Evolutionary conservation across 1,140 invertebrate species (phyloP).

Genomic region (Drosophila erecta): DNA sequence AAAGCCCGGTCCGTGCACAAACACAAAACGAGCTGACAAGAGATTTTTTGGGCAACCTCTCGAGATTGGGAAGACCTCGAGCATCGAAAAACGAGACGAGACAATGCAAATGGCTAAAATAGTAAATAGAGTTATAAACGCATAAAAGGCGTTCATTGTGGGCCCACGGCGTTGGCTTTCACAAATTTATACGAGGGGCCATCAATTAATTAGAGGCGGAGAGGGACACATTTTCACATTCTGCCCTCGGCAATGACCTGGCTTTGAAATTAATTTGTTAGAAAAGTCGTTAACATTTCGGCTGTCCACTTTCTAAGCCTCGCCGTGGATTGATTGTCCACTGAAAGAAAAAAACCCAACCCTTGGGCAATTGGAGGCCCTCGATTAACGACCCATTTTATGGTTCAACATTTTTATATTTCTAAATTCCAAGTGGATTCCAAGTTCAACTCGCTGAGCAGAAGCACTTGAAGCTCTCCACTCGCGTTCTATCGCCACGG

Average conservation of each 20-base stretch:
- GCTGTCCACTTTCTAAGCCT: conserved; percentile 62
- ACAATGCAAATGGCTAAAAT: conserved; percentile 56
- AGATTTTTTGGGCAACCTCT: conserved; percentile 33
- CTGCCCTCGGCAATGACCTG: conserved; percentile 13
- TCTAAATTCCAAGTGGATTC: conserved; percentile 9
- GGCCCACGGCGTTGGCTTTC: conserved; percentile 70
- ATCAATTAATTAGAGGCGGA: conserved; percentile 74
- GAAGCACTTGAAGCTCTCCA: conserved; percentile 40
- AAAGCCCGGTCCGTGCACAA: conserved; percentile 69
- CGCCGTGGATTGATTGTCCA: conserved; percentile 16
- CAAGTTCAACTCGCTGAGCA: background rate
- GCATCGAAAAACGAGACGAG: conserved; percentile 14
- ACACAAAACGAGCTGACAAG: conserved; percentile 70
- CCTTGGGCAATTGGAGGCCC: conserved; percentile 29
- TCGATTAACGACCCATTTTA: conserved; percentile 63
- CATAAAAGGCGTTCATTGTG: conserved; percentile 74
- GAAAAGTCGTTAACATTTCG: conserved; percentile 71
- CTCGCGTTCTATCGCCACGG: conserved; percentile 87
- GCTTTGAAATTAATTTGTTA: conserved; percentile 69
- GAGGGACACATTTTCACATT: conserved; percentile 61
- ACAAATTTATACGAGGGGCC: conserved; percentile 71
- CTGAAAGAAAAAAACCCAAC: conserved; percentile 4
- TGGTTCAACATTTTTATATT: conserved; percentile 1
- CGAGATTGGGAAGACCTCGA: background rate
- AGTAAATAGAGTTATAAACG: conserved; percentile 79